Base-by-base conservation (phyloP, 2,888 invertebrate genomes). In the Sinelater perroti region DNA sequence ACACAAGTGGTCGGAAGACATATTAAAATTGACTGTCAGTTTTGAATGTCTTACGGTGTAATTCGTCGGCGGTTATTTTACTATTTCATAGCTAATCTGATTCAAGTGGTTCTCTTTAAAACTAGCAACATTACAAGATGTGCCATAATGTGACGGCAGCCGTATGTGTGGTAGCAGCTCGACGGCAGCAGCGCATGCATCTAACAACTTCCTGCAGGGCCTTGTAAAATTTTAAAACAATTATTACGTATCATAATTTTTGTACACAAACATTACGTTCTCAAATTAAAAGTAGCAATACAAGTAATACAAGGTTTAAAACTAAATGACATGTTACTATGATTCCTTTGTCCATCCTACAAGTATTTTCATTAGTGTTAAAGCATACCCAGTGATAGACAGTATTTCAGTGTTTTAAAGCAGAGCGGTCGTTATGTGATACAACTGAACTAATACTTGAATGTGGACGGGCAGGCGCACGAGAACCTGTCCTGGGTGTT, bases 401-500 rank as follows among this genome's bases (percentile, higher is more conserved):
- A n/a, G 51, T 52, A 60, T 55, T 60, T 60, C 60, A 60, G 60
- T 60, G 60, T 56, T 60, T 83, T 88, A 95, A 76, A 91, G 89
- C 73, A 95, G 88, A 70, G 95, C 91, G 67, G 95, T 91, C 70
- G 95, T 90, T 72, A 95, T 90, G 81, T 97, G 95, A 82, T 99
- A 98, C 67, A 99, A 88, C 82, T 97, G 95, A 87, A 97, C 91
- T 69, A 99, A 88, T 71, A 94, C 92, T 81, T 97, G 97, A 76
- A 99, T 93, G 82, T 99, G 99, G 68, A 97, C 89, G 66, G 99
- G 99, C 75, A 99, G 87, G 82, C n/a, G n/a, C 99, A 99, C 64
- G 97, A 97, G 66, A 93, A 86, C 47, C 99, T 90, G 81, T 99
- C 98, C 79, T 93, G 94, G 30, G 94, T 95, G 75, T 88, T 88